phyloP scores from a whole-genome alignment of 2,113 vertebrate genomes.

The Cebidichthys violaceus region DNA sequence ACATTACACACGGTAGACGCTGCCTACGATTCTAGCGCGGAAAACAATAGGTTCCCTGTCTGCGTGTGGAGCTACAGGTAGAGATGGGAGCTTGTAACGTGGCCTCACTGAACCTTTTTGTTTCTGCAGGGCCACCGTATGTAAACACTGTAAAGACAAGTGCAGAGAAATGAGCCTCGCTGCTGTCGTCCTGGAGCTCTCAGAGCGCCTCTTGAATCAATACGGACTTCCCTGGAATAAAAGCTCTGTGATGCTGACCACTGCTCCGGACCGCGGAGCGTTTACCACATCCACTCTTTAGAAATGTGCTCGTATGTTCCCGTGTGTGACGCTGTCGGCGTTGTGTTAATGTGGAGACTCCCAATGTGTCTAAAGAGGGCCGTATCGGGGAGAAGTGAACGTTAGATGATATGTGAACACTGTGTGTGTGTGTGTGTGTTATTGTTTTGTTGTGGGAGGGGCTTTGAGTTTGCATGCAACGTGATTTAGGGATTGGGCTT shows the following conservation, averaged over 20 bases:
- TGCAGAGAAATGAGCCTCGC: constrained; percentile 19
- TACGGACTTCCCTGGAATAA: constrained; percentile 28
- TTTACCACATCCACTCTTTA: constrained; percentile 32
- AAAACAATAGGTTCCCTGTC: not conserved
- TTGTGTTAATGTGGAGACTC: constrained; percentile 32
- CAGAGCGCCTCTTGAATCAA: constrained; percentile 57
- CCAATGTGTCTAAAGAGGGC: constrained; percentile 46
- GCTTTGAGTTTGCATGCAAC: constrained; percentile 3
- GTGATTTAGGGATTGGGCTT: constrained; percentile 69
- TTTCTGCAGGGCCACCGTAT: constrained; percentile 14
- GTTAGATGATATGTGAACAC: constrained; percentile 9
- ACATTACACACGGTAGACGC: not conserved
- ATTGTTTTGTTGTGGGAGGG: too few relatives aligned
- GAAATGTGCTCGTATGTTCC: not conserved
- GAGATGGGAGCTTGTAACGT: constrained; percentile 8
- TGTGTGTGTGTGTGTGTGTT: not conserved
- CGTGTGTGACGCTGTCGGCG: constrained; percentile 13
- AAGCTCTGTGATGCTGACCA: constrained; percentile 37
- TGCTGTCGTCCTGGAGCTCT: constrained; percentile 54
- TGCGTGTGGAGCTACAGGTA: not conserved
- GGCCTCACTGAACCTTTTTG: not conserved
- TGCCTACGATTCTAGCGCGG: not conserved
- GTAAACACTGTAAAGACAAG: constrained; percentile 17
- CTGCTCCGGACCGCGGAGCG: constrained; percentile 34
- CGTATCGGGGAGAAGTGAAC: constrained; percentile 26